Conservation (phyloP, 92 coral and sea anemone species). For the Palythoa heliodiscus region DNA sequence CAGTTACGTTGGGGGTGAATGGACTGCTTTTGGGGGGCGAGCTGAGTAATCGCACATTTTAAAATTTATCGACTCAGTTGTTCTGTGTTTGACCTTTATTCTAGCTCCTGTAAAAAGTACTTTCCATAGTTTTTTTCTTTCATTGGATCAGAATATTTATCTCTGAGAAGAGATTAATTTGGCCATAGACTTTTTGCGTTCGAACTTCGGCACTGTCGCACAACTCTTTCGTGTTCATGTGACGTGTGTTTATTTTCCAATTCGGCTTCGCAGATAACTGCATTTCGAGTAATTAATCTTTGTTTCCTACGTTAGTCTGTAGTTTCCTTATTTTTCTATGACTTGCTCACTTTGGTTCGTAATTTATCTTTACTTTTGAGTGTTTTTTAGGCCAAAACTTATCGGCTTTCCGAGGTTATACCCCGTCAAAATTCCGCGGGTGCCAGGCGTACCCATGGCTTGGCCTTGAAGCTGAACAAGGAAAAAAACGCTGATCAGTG, state of each 20-base stretch:
- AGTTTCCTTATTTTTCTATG: background rate
- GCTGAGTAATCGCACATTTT: conserved; percentile 22
- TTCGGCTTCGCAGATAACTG: conserved; percentile 16
- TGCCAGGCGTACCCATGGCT: conserved; percentile 25
- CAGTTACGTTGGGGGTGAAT: conserved; percentile 31
- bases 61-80: background rate
- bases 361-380: background rate
- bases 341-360: background rate
- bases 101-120: background rate
- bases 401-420: conserved; percentile 30
- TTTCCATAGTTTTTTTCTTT: background rate
- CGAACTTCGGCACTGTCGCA: background rate
- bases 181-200: background rate
- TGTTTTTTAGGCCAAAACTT: background rate
- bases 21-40: conserved; percentile 15
- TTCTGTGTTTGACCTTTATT: background rate
- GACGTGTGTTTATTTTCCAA: conserved; percentile 19
- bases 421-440: conserved; percentile 41
- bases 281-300: background rate
- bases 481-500: background rate
- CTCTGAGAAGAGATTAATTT: background rate
- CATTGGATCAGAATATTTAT: background rate
- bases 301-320: background rate
- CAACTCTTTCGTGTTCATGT: background rate
- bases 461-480: conserved; percentile 1